Conservation (phyloP, 2,888 invertebrate species). For the Kryphioiulus occultus region DNA sequence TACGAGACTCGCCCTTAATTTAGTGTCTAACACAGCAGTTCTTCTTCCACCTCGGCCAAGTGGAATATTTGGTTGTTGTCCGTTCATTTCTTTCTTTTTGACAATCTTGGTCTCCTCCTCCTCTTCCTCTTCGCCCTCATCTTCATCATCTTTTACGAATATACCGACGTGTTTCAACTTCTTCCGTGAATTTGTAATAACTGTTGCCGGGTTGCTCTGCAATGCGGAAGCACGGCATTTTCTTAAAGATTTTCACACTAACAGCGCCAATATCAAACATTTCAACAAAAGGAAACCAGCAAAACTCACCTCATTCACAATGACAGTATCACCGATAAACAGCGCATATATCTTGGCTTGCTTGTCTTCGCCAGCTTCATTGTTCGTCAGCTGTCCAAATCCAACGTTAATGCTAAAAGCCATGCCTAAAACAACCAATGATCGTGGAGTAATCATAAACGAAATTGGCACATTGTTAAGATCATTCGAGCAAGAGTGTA, state of each 20-base stretch:
- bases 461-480: neutral
- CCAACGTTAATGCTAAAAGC: constrained; percentile 96
- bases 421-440: constrained; percentile 71
- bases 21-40: constrained; percentile 90
- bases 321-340: constrained; percentile 96
- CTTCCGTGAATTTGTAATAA: constrained; percentile 92
- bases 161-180: constrained; percentile 95
- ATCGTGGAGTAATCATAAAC: neutral
- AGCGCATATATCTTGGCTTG: constrained; percentile 84
- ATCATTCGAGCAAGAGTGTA: neutral
- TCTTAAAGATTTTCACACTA: too few relatives aligned
- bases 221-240: too few relatives aligned
- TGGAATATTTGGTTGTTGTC: constrained; percentile 64
- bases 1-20: constrained; percentile 71
- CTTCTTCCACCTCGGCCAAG: constrained; percentile 78
- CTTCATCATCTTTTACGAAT: constrained; percentile 89
- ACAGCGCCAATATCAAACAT: neutral
- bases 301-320: constrained; percentile 82
- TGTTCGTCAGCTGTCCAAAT: constrained; percentile 82
- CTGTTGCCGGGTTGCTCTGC: constrained; percentile 71
- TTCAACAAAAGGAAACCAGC: neutral
- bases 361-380: constrained; percentile 81
- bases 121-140: constrained; percentile 71
- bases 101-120: constrained; percentile 66
- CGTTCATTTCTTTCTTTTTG: constrained; percentile 64